These are phyloP conservation scores for Rhopalosiphum nymphaeae DNA, from an alignment of 2,888 invertebrate genomes.

Conservation along the genomic window DNA sequence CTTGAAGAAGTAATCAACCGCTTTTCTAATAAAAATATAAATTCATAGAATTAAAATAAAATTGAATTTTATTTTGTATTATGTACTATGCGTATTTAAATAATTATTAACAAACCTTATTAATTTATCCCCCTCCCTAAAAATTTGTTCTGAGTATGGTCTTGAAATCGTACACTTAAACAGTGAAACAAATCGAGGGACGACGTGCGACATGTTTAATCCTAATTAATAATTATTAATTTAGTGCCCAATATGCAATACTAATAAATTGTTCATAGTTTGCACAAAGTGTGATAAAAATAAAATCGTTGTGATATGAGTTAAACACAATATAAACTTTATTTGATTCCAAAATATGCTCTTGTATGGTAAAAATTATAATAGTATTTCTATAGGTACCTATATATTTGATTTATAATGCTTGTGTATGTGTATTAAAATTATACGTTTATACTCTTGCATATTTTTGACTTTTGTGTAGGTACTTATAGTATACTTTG, in stretches of 20 bases:
- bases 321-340: neutral
- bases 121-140: too few relatives aligned
- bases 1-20: neutral
- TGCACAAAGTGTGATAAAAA: neutral
- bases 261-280: neutral
- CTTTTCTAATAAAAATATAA: neutral
- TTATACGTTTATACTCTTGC: neutral
- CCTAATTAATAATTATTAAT: too few relatives aligned
- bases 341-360: neutral
- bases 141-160: too few relatives aligned
- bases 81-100: too few relatives aligned
- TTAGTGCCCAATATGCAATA: neutral
- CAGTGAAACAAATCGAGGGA: neutral
- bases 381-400: neutral
- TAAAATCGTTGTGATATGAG: neutral
- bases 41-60: neutral
- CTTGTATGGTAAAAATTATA: neutral
- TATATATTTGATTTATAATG: neutral
- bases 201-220: neutral
- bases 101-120: too few relatives aligned
- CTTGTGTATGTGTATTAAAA: neutral
- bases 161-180: neutral
- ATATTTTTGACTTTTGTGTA: neutral
- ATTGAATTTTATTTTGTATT: neutral
- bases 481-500: neutral